phyloP scores from a whole-genome alignment of 1,140 invertebrate genomes.

The Drosophila sulfurigaster region DNA sequence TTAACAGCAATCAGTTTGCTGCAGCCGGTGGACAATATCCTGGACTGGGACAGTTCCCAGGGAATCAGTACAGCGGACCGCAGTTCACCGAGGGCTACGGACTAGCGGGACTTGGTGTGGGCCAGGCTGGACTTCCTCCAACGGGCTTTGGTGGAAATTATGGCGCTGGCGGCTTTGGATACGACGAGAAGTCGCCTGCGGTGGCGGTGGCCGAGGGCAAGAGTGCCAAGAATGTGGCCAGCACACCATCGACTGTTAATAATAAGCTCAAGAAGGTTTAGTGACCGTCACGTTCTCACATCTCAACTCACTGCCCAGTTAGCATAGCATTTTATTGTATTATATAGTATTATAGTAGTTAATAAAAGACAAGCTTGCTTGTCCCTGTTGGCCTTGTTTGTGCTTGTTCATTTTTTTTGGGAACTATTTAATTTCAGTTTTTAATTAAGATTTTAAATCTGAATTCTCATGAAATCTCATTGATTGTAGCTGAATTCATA shows the following conservation, averaged over 20 bases:
- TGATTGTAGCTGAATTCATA: too few species aligned
- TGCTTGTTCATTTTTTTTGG: slow-evolving; percentile 85
- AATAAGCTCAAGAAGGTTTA: slow-evolving; percentile 77
- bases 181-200: slow-evolving; percentile 56
- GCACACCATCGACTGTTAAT: slow-evolving; percentile 47
- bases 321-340: slow-evolving; percentile 47
- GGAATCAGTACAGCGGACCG: slow-evolving; percentile 54
- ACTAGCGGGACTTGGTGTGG: slow-evolving; percentile 45
- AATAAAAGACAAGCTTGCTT: slow-evolving; percentile 38
- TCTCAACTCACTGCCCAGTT: slow-evolving; percentile 1
- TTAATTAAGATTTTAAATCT: too few species aligned
- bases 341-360: slow-evolving; percentile 43
- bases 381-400: slow-evolving; percentile 18
- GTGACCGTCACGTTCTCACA: neutral
- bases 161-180: slow-evolving; percentile 51
- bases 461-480: too few species aligned
- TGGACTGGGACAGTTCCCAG: slow-evolving; percentile 59
- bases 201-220: slow-evolving; percentile 63
- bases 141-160: slow-evolving; percentile 47
- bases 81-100: slow-evolving; percentile 80
- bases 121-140: slow-evolving; percentile 45
- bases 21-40: slow-evolving; percentile 52
- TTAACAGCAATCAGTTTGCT: slow-evolving; percentile 57
- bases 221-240: slow-evolving; percentile 55
- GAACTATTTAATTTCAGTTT: too few species aligned